Percentiles rank a stretch among this genome's conserved stretches.
These are phyloP conservation scores for Timema cristinae DNA, from an alignment of 2,888 invertebrate species.

Conservation along the genomic window DNA sequence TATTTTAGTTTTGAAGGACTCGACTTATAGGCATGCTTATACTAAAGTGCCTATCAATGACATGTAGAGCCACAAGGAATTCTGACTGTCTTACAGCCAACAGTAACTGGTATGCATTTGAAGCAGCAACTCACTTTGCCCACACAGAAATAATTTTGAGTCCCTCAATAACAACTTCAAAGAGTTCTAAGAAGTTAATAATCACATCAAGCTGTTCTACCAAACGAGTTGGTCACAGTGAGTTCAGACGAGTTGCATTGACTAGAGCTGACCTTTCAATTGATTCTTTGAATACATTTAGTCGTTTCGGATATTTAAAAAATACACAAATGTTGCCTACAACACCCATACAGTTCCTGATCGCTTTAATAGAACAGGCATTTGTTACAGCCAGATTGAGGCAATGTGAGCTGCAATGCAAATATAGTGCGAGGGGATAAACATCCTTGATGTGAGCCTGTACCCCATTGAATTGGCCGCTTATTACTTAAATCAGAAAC, in stretches of 20 bases:
- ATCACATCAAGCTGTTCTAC: slow-evolving; percentile 12
- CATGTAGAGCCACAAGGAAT: slow-evolving; percentile 1
- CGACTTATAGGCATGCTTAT: not conserved
- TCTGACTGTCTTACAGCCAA: not conserved
- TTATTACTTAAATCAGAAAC: slow-evolving; percentile 31
- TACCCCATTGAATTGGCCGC: slow-evolving; percentile 33
- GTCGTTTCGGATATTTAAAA: slow-evolving; percentile 15
- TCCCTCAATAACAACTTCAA: slow-evolving; percentile 6
- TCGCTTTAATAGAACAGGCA: slow-evolving; percentile 31
- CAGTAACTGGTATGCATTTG: not conserved
- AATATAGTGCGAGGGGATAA: slow-evolving; percentile 31
- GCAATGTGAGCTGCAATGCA: slow-evolving; percentile 36
- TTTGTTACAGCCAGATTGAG: slow-evolving; percentile 35
- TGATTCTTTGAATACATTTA: slow-evolving; percentile 3
- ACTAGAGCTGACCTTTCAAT: not conserved
- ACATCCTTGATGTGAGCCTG: slow-evolving; percentile 28
- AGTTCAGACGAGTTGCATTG: not conserved
- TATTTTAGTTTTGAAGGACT: not conserved
- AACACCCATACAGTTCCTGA: slow-evolving; percentile 34
- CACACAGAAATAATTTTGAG: not conserved
- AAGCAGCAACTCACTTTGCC: not conserved
- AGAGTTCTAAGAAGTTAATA: slow-evolving; percentile 10
- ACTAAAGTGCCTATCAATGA: not conserved
- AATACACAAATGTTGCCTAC: slow-evolving; percentile 20
- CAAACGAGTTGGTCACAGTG: slow-evolving; percentile 17